Evolutionary conservation across 1,140 invertebrate genomes (phyloP), one percentile per base, ranked within the genome.

Genomic region (Phenacoccus solenopsis): DNA sequence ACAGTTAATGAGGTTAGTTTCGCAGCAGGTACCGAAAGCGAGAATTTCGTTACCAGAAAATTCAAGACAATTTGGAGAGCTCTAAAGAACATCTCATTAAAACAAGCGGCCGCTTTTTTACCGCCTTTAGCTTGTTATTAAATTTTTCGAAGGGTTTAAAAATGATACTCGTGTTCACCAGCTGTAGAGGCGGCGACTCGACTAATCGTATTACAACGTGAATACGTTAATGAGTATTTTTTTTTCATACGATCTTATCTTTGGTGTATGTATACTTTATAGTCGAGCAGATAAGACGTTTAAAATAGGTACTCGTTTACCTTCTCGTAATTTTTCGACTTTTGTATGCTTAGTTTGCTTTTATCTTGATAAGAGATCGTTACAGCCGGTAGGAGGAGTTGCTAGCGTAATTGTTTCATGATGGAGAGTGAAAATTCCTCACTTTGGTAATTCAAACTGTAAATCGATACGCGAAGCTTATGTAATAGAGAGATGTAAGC

Each of bases 1-100:
- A 49, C 38, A 49, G 38, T 49, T 49, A 49, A 49, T 49, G 38
- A 49, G 38, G 38, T 49, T 49, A 49, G 38, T 49, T 49, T 49
- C 38, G 38, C 38, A 49, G 38, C 38, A 49, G 38, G 38, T 49
- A 49, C 20, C 20, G n/a, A n/a, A n/a, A n/a, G 38, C 20, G 38
- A 49, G 38, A 49, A 49, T 10, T 49, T 49, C 20, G 12, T 49
- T 49, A n/a, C 38, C 20, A 16, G 38, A 49, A 49, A 49, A 49
- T 49, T 49, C 38, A 3, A 49, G 38, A 49, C 38, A 49, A 49
- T 49, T 49, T n/a, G 13, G 12, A 49, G 38, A 10, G 38, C 38
- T 49, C 20, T 49, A 16, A 49, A 49, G 38, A 49, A 49, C 38
- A 49, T 49, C n/a, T n/a, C 38, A 49, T 49, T 49, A 49, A 16